A percentile compares a stretch with the other conserved stretches of the same genome.
phyloP scores from a whole-genome alignment of 64 coral and sea anemone genomes.

The Stylophora pistillata region DNA sequence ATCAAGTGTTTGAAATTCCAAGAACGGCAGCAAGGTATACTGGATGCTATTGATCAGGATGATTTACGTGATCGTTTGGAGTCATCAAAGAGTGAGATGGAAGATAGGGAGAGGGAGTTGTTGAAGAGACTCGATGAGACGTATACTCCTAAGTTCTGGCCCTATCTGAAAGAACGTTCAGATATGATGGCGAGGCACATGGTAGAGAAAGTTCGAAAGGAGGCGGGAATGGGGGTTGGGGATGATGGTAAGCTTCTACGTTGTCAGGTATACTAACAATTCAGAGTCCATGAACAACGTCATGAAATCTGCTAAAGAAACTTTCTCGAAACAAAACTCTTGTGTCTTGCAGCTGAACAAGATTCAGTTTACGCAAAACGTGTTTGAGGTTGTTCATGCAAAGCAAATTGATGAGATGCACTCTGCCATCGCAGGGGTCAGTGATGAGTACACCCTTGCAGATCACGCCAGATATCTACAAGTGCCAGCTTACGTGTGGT shows the following conservation, averaged over 20 bases:
- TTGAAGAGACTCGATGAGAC: background rate
- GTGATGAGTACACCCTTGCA: slow-evolving; percentile 3
- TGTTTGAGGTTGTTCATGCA: slow-evolving; percentile 34
- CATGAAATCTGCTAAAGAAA: slow-evolving; percentile 46
- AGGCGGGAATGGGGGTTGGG: slow-evolving; percentile 19
- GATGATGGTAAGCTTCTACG: slow-evolving; percentile 16
- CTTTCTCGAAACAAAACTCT: background rate
- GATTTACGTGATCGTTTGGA: no score
- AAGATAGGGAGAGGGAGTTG: slow-evolving; percentile 11
- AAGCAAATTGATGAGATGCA: slow-evolving; percentile 37
- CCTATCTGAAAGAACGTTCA: background rate
- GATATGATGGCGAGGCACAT: slow-evolving; percentile 47
- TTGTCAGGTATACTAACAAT: slow-evolving; percentile 45
- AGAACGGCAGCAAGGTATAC: no score
- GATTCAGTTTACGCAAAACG: slow-evolving; percentile 41
- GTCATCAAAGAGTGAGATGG: slow-evolving; percentile 27
- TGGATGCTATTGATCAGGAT: no score
- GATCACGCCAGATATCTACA: background rate
- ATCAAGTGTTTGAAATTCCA: no score
- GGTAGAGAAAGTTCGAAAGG: slow-evolving; percentile 5
- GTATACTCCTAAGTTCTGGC: slow-evolving; percentile 11
- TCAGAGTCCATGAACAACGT: slow-evolving; percentile 66
- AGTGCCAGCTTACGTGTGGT: slow-evolving; percentile 36
- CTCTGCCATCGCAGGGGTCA: background rate
- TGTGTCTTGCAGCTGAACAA: background rate